These are phyloP conservation scores for Cyanistes caeruleus DNA, from an alignment of 2,113 vertebrate genomes.

Conservation along the genomic window DNA sequence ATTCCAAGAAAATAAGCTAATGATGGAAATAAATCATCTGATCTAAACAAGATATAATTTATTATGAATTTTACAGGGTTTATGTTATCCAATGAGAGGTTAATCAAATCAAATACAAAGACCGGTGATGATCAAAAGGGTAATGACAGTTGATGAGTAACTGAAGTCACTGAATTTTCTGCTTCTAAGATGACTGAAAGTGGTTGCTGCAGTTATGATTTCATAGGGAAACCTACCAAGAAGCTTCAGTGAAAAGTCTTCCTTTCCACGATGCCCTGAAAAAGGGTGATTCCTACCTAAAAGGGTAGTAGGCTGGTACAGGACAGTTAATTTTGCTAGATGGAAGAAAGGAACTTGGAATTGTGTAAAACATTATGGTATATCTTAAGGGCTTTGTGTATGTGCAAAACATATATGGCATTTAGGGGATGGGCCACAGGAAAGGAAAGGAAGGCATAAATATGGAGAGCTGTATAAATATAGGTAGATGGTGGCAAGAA, in stretches of 20 bases:
- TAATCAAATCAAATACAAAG: background rate
- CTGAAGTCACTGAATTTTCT: background rate
- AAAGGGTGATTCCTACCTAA: background rate
- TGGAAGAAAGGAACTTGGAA: background rate
- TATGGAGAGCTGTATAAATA: background rate
- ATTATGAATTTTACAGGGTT: background rate
- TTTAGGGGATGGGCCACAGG: accelerated
- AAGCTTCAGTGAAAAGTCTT: background rate
- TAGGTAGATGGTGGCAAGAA: background rate
- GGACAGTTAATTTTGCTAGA: background rate
- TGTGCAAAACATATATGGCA: background rate
- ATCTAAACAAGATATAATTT: background rate
- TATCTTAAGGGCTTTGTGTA: background rate
- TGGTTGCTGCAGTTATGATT: background rate
- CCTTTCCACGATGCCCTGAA: background rate
- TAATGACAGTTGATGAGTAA: background rate
- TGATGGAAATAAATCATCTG: background rate
- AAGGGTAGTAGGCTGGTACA: background rate
- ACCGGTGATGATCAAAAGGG: background rate
- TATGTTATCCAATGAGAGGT: background rate
- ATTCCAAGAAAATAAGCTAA: background rate
- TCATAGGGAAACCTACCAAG: background rate
- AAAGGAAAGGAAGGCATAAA: background rate
- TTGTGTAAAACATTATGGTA: background rate
- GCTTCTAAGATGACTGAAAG: background rate